Evolutionary conservation across 2,888 invertebrate genomes (phyloP).

Genomic region (Apotomis betuletana): DNA sequence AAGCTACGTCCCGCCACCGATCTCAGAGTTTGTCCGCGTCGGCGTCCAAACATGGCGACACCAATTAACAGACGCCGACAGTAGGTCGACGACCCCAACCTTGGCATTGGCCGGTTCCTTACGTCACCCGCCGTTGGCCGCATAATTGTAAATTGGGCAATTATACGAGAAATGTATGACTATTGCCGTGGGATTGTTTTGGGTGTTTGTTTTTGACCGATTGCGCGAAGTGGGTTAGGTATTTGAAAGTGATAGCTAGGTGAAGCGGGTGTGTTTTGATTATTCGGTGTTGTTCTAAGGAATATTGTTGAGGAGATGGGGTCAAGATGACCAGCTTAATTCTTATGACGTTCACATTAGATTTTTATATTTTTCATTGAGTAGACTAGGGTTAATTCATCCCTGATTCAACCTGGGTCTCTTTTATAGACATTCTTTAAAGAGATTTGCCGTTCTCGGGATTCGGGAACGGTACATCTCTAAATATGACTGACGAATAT

Average conservation of each 20-base stretch:
- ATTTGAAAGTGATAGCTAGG: constrained; percentile 23
- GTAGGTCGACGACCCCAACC: constrained; percentile 66
- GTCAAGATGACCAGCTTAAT: too few relatives aligned
- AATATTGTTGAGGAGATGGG: too few relatives aligned
- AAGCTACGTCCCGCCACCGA: too few relatives aligned
- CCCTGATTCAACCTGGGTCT: too few relatives aligned
- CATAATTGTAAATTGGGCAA: constrained; percentile 55
- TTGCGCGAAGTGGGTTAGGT: constrained; percentile 40
- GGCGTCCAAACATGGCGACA: constrained; percentile 53
- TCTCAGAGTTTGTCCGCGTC: background rate
- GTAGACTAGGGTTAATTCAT: too few relatives aligned
- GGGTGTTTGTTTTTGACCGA: constrained; percentile 47
- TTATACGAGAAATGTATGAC: constrained; percentile 58
- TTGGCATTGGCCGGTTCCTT: constrained; percentile 69
- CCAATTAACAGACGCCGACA: constrained; percentile 53
- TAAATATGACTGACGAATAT: too few relatives aligned
- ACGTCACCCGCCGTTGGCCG: constrained; percentile 57
- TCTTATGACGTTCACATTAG: too few relatives aligned
- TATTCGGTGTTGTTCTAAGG: background rate
- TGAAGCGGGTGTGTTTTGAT: background rate
- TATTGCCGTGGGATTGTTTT: constrained; percentile 58
- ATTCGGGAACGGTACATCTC: too few relatives aligned
- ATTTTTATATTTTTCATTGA: too few relatives aligned
- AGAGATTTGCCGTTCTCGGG: too few relatives aligned
- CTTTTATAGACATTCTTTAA: too few relatives aligned